phyloP scores from a whole-genome alignment of 2,797 vertebrate species.

The Cephalopachus bancanus region DNA sequence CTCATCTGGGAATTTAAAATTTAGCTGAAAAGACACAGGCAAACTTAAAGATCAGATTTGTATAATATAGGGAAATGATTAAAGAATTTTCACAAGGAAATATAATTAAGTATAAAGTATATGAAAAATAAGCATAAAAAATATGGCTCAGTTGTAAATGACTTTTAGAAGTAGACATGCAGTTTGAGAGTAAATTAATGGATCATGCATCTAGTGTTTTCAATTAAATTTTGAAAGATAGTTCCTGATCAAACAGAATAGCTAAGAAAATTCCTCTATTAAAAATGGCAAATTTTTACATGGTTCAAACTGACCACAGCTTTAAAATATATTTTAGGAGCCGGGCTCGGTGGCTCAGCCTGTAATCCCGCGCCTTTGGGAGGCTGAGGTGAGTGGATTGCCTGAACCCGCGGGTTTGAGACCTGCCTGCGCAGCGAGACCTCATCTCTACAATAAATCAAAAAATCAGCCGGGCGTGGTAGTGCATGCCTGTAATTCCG shows the following conservation, averaged over 20 bases:
- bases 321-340: conserved; percentile 54
- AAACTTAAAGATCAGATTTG: conserved; percentile 26
- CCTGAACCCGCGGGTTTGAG: too few relatives aligned
- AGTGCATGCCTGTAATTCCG: too few relatives aligned
- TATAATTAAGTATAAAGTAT: neutral
- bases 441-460: too few relatives aligned
- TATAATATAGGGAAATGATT: conserved; percentile 44
- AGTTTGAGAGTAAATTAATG: conserved; percentile 32
- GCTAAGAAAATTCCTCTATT: neutral
- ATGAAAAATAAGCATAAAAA: conserved; percentile 25
- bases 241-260: neutral
- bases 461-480: too few relatives aligned
- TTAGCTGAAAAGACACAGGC: neutral
- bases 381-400: too few relatives aligned
- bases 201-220: neutral
- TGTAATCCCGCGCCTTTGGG: too few relatives aligned
- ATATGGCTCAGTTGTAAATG: neutral
- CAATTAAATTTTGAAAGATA: conserved; percentile 47
- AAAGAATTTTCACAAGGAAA: conserved; percentile 13
- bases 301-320: neutral
- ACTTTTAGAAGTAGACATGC: neutral
- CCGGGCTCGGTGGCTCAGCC: too few relatives aligned
- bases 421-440: too few relatives aligned
- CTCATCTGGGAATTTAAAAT: conserved; percentile 27
- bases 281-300: conserved; percentile 53